These are phyloP conservation scores for Schizaphis graminum DNA, from an alignment of 2,888 invertebrate genomes.

Conservation along the genomic window DNA sequence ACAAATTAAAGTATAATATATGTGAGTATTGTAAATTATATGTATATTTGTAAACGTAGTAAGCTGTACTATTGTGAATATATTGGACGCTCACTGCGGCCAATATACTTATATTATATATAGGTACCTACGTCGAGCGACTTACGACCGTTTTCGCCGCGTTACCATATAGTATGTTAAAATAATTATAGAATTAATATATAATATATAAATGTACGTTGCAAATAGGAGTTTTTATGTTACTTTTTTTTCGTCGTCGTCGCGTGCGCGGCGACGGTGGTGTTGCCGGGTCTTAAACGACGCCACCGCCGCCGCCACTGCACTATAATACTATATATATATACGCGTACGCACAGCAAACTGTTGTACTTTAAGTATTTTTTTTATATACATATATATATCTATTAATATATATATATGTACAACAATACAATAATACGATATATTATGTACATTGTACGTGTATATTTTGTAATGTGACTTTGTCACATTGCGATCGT, in stretches of 20 bases:
- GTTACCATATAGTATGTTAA: not conserved
- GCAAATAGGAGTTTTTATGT: not conserved
- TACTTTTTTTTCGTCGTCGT: conserved; percentile 8
- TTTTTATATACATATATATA: conserved; percentile 19
- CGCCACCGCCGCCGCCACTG: not conserved
- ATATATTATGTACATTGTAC: not conserved
- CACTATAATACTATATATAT: not conserved
- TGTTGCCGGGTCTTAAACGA: not conserved
- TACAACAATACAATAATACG: not conserved
- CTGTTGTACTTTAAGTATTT: conserved; percentile 40
- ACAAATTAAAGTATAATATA: not conserved
- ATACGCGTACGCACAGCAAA: conserved; percentile 45
- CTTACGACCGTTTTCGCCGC: not conserved
- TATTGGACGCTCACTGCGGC: not conserved
- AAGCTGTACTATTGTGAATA: not conserved
- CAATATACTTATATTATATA: not conserved
- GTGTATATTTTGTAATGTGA: conserved; percentile 14
- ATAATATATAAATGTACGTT: not conserved
- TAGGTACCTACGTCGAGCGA: not conserved
- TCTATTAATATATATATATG: conserved; percentile 16
- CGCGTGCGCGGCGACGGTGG: not conserved
- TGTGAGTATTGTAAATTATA: conserved; percentile 1
- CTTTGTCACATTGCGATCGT: not conserved
- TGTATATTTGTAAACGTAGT: not conserved
- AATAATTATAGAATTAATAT: not conserved